These are phyloP conservation scores for Tenthredo distinguenda DNA, from an alignment of 2,888 invertebrate species.

Conservation along the genomic window DNA sequence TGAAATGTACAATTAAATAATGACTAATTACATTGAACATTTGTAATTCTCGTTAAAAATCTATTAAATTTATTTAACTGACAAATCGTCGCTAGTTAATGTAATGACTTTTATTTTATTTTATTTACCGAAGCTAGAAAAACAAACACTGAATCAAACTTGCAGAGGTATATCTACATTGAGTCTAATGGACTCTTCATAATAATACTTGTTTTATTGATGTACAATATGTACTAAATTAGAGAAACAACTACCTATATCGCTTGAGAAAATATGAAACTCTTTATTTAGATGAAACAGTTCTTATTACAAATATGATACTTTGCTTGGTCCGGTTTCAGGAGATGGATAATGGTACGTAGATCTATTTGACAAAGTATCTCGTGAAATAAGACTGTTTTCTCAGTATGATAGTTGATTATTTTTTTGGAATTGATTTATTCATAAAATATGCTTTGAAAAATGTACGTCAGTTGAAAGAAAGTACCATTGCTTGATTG, in stretches of 20 bases:
- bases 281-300: not conserved
- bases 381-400: not conserved
- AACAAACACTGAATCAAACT: not conserved
- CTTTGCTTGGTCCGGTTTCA: not conserved
- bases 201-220: not conserved
- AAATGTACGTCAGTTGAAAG: not conserved
- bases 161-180: too few species aligned
- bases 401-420: not conserved
- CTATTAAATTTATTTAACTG: not conserved
- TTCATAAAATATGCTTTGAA: conserved; percentile 4
- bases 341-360: not conserved
- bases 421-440: not conserved
- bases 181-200: not conserved
- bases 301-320: not conserved
- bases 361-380: conserved; percentile 7
- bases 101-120: not conserved
- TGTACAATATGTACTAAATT: not conserved
- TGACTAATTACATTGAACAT: not conserved
- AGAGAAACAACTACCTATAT: not conserved
- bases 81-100: not conserved
- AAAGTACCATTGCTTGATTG: not conserved
- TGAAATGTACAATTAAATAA: not conserved
- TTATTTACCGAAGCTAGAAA: not conserved
- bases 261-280: not conserved
- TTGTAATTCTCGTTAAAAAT: not conserved